A percentile compares a stretch with the other conserved stretches of the same genome.
Conservation (phyloP, 2,888 invertebrate species). For the Embidobia sp. region DNA sequence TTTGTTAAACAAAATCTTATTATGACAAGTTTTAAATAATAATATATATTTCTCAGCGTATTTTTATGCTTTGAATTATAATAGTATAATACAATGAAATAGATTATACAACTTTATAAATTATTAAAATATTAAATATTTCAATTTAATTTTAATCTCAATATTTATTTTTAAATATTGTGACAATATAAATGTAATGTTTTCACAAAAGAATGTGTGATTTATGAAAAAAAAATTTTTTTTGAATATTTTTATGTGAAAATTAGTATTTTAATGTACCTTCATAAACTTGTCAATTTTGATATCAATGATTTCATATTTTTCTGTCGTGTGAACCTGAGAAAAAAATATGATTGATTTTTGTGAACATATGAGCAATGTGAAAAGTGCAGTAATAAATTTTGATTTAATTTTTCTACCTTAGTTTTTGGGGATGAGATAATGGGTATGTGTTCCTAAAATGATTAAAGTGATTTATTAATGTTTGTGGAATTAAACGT, state of each 20-base stretch:
- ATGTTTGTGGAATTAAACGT: conserved; percentile 4
- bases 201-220: background rate
- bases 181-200: too few relatives aligned
- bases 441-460: conserved; percentile 44
- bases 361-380: background rate
- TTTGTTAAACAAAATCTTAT: too few relatives aligned
- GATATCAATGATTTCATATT: conserved; percentile 53
- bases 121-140: too few relatives aligned
- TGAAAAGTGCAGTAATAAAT: conserved; percentile 1
- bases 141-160: too few relatives aligned
- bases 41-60: too few relatives aligned
- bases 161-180: too few relatives aligned
- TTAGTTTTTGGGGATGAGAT: conserved; percentile 47
- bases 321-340: conserved; percentile 36
- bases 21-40: background rate
- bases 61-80: too few relatives aligned
- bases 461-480: conserved; percentile 16
- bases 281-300: conserved; percentile 43
- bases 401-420: conserved; percentile 28
- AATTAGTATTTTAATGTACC: conserved; percentile 38
- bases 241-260: background rate
- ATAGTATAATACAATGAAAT: too few relatives aligned
- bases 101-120: too few relatives aligned
- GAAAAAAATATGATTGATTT: conserved; percentile 20
- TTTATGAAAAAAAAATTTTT: background rate